Percentiles rank a stretch among this genome's conserved stretches.
phyloP scores from a whole-genome alignment of 2,797 vertebrate species.

The Helarctos malayanus region DNA sequence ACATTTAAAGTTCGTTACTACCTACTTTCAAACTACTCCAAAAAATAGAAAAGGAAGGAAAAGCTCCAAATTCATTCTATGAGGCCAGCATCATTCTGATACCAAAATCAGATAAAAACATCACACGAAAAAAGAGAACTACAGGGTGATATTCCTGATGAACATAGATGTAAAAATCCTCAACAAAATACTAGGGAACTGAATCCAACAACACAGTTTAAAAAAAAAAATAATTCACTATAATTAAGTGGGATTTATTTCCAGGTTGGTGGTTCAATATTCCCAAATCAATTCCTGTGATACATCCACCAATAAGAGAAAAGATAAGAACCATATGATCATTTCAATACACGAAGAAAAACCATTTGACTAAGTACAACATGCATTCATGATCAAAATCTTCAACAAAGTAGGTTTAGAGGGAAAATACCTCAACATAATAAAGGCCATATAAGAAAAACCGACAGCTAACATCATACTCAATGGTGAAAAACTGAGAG shows the following conservation, averaged over 20 bases:
- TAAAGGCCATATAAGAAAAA: neutral
- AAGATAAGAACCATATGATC: neutral
- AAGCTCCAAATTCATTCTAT: neutral
- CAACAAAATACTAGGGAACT: neutral
- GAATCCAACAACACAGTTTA: neutral
- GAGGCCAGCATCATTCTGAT: neutral
- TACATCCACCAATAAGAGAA: neutral
- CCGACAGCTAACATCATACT: neutral
- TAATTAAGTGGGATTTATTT: neutral
- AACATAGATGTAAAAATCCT: neutral
- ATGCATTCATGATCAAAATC: neutral
- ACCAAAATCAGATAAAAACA: neutral
- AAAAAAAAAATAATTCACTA: neutral
- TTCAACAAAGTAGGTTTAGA: neutral
- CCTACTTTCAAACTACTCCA: neutral
- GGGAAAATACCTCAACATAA: neutral
- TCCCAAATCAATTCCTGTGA: neutral
- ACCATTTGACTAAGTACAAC: neutral
- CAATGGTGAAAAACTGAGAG: neutral
- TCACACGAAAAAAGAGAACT: neutral
- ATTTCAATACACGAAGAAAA: neutral
- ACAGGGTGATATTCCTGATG: neutral
- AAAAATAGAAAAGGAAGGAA: neutral
- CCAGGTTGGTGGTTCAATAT: neutral
- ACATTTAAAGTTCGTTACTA: neutral